phyloP scores from a whole-genome alignment of 2,797 vertebrate species.

The Okamejei kenojei region DNA sequence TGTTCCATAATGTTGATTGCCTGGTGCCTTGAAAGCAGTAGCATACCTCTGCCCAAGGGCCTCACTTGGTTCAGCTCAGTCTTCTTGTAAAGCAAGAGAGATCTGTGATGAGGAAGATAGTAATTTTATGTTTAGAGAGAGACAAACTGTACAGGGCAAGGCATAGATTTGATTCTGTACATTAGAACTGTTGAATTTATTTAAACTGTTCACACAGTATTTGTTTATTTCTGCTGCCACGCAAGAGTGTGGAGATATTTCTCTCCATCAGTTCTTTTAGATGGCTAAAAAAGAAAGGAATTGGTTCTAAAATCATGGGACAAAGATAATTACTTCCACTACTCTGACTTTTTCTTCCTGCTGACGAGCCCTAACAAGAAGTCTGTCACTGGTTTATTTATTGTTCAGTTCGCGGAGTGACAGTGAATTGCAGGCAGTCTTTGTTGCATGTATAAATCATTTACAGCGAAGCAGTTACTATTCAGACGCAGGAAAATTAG shows the following conservation, averaged over 20 bases:
- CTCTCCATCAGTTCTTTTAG: background rate
- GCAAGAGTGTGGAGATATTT: background rate
- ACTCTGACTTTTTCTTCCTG: background rate
- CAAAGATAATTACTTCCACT: background rate
- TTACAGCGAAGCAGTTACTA: too few relatives aligned
- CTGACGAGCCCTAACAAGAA: background rate
- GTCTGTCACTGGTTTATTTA: background rate
- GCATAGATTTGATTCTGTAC: background rate
- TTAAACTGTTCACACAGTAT: background rate
- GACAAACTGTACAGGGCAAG: background rate
- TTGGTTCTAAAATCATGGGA: conserved; percentile 5
- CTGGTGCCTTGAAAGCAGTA: too few relatives aligned
- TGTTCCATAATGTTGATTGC: too few relatives aligned
- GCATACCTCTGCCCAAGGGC: too few relatives aligned
- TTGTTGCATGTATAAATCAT: background rate
- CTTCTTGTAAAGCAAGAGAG: background rate
- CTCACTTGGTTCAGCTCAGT: too few relatives aligned
- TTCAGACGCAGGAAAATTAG: background rate
- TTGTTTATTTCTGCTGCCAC: background rate
- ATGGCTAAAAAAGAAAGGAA: conserved; percentile 1
- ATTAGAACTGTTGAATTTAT: background rate
- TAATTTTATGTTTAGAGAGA: background rate
- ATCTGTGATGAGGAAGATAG: background rate
- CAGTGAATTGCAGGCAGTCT: background rate
- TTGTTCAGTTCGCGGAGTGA: background rate